Evolutionary conservation across 2,888 invertebrate species (phyloP), one percentile per base, ranked within the genome.

Genomic region (Tetrapedia diversipes): DNA sequence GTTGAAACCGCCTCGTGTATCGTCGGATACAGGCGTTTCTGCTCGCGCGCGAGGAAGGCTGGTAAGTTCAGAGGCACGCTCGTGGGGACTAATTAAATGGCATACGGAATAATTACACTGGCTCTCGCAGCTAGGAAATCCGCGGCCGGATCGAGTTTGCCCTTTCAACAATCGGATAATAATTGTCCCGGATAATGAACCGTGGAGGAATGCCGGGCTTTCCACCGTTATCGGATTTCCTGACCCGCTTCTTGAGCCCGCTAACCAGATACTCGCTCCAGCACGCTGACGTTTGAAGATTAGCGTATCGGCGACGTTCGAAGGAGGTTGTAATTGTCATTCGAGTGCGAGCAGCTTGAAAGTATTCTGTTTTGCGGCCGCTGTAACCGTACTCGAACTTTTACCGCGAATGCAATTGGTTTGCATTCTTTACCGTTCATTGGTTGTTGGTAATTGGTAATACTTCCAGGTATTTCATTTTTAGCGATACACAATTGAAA

Each of bases 61-160:
- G n/a, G n/a, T n/a, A 60, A 64, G 63, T 56, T 49, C 29, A 19
- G 4, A 32, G 53, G n/a, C 22, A 22, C 67, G 63, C 66, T 60
- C 66, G 49, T 39, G 51, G 74, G 61, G 76, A 79, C 81, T 81
- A 85, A 86, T 86, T 81, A 86, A 84, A 78, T 81, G 80, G 80
- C 76, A 78, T 73, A 84, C 75, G 76, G 83, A 81, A 82, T 86
- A 86, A 85, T 86, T 84, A 81, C 73, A 63, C 80, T 80, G 72
- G 61, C 77, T 67, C 41, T 51, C 24, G 73, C 54, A 69, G 60
- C 78, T 61, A 59, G 79, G 64, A 77, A 77, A 73, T 70, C 82
- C 76, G 64, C 71, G 77, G 51, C 60, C 54, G 72, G 68, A 79
- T 80, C 72, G 74, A 75, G 69, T 76, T 79, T 74, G 73, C 70